Conservation (phyloP, 1,140 invertebrate genomes). For the Popillia japonica region DNA sequence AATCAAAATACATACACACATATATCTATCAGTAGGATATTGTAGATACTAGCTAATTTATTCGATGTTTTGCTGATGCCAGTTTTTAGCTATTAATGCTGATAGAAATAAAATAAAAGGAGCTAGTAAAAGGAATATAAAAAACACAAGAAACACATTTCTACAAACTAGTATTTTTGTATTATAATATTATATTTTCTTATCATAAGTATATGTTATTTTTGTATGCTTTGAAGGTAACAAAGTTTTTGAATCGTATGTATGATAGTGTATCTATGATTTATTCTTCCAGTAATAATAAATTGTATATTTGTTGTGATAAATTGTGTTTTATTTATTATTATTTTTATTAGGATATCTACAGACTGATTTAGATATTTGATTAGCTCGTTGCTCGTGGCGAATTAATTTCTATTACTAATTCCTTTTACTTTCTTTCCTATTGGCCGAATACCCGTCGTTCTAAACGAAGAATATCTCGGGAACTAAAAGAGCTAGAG, state of each 20-base stretch:
- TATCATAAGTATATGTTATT: constrained; percentile 14
- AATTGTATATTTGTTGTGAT: constrained; percentile 35
- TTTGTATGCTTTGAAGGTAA: constrained; percentile 20
- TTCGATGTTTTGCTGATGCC: too few species aligned
- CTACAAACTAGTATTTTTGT: background rate
- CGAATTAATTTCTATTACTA: too few species aligned
- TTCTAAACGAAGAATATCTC: too few species aligned
- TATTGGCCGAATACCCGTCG: too few species aligned
- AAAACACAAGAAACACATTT: background rate
- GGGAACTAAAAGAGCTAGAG: too few species aligned
- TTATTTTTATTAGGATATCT: background rate
- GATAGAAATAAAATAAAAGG: background rate
- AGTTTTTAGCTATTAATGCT: too few species aligned
- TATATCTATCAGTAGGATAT: too few species aligned
- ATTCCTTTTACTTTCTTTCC: too few species aligned
- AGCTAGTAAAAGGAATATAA: background rate
- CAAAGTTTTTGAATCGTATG: background rate
- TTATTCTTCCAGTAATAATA: constrained; percentile 29
- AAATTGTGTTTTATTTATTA: background rate
- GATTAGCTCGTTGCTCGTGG: too few species aligned
- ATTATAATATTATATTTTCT: constrained; percentile 21
- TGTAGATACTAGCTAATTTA: too few species aligned
- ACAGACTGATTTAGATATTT: too few species aligned
- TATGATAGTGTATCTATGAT: constrained; percentile 9
- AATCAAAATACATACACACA: too few species aligned